Evolutionary conservation across 2,797 vertebrate genomes (phyloP).

Genomic region (Diglossa cyanea): DNA sequence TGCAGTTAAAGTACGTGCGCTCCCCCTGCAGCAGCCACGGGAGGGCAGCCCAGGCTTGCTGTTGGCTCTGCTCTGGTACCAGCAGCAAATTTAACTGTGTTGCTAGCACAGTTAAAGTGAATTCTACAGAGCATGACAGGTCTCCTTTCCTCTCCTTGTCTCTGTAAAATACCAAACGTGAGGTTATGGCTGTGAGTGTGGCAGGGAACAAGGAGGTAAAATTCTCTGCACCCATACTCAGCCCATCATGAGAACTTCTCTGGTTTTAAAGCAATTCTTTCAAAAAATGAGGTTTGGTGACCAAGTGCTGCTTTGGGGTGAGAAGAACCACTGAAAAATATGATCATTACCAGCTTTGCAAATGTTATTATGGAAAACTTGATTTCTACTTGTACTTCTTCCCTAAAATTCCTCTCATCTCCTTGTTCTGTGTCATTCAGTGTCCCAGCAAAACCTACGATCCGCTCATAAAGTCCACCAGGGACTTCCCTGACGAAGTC

Average conservation of each 20-base stretch:
- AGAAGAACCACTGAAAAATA: not conserved
- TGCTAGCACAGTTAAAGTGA: not conserved
- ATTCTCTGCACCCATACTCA: not conserved
- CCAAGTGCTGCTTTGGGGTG: not conserved
- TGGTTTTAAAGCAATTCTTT: not conserved
- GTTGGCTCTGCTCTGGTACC: rapidly evolving
- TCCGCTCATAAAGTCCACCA: slow-evolving; percentile 90
- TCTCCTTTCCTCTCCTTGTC: not conserved
- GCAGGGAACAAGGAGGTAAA: not conserved
- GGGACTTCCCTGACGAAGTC: slow-evolving; percentile 95
- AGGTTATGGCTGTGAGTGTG: rapidly evolving
- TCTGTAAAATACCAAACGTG: rapidly evolving
- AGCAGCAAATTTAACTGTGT: rapidly evolving
- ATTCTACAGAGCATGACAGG: not conserved
- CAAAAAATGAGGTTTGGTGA: not conserved
- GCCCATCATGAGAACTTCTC: not conserved
- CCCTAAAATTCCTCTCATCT: not conserved
- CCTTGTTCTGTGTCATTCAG: slow-evolving; percentile 58
- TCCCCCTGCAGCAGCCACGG: not conserved
- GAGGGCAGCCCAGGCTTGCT: slow-evolving; percentile 59
- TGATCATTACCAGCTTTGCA: not conserved
- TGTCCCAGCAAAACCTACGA: slow-evolving; percentile 97
- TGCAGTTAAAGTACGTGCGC: rapidly evolving
- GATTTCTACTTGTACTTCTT: not conserved
- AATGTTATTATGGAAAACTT: not conserved